Evolutionary conservation across 2,113 vertebrate species (phyloP).

Genomic region (Machaerirhynchus nigripectus): DNA sequence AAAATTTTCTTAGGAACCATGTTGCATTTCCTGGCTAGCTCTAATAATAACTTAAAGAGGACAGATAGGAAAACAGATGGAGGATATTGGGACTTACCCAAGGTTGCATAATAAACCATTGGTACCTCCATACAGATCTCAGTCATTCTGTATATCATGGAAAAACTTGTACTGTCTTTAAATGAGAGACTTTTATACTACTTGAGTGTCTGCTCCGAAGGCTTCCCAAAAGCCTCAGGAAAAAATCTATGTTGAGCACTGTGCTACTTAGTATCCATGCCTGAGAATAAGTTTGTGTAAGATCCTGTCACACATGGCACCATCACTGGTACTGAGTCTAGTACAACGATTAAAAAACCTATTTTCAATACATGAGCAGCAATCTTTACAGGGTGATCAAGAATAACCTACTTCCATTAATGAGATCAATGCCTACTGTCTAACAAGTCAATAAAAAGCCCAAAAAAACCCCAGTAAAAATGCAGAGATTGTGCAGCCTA

Average conservation of each 20-base stretch:
- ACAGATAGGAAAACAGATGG: not conserved
- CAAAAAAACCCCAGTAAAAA: not conserved
- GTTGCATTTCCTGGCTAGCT: not conserved
- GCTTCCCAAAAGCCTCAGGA: not conserved
- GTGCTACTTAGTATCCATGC: not conserved
- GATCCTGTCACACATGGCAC: no score
- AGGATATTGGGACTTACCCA: not conserved
- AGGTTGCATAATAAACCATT: not conserved
- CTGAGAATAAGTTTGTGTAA: not conserved
- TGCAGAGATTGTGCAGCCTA: not conserved
- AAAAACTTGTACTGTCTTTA: not conserved
- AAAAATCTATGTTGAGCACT: not conserved
- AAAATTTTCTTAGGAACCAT: not conserved
- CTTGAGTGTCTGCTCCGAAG: not conserved
- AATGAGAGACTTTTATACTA: not conserved
- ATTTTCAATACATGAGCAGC: not conserved
- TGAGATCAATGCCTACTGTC: not conserved
- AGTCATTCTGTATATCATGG: not conserved
- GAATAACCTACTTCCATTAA: not conserved
- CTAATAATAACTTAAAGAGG: not conserved
- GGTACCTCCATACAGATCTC: not conserved
- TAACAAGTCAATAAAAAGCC: not conserved
- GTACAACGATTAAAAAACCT: not conserved
- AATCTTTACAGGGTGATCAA: not conserved
- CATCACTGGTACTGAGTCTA: not conserved